Conservation (phyloP, 2,797 vertebrate genomes). For the Ammospiza maritima region DNA sequence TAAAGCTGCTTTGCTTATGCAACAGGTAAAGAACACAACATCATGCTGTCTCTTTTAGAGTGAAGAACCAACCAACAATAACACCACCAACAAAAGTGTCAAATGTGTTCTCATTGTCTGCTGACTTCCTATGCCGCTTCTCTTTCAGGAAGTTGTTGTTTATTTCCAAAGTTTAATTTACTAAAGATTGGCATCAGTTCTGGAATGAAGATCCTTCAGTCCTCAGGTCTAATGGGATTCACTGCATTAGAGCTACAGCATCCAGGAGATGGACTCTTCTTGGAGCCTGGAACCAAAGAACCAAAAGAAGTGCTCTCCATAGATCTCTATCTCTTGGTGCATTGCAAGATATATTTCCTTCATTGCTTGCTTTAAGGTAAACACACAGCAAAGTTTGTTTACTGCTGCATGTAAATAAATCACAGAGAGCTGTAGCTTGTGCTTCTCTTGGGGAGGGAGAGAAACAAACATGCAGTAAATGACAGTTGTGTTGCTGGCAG, state of each 20-base stretch:
- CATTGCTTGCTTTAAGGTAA: not conserved
- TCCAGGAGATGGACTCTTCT: not conserved
- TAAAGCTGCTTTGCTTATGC: not conserved
- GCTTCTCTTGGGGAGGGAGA: not conserved
- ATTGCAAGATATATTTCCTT: not conserved
- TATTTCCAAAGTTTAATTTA: not conserved
- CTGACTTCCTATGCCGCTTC: not conserved
- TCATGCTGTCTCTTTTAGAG: not conserved
- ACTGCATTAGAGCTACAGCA: not conserved
- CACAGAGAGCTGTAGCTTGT: not conserved
- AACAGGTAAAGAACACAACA: not conserved
- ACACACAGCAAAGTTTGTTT: not conserved
- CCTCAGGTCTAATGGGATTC: not conserved
- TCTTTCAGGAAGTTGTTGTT: not conserved
- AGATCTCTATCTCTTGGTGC: not conserved
- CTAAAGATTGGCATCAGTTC: not conserved
- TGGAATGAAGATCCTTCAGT: not conserved
- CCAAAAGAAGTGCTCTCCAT: not conserved
- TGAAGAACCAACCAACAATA: not conserved
- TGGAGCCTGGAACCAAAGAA: not conserved
- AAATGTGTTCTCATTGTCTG: not conserved
- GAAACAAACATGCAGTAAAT: not conserved
- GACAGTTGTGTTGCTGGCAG: not conserved
- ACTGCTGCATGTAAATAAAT: not conserved
- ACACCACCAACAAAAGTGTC: not conserved